A percentile compares a stretch with the other conserved stretches of the same genome.
These are phyloP conservation scores for Papilio demoleus DNA, from an alignment of 2,888 invertebrate genomes.

Conservation along the genomic window DNA sequence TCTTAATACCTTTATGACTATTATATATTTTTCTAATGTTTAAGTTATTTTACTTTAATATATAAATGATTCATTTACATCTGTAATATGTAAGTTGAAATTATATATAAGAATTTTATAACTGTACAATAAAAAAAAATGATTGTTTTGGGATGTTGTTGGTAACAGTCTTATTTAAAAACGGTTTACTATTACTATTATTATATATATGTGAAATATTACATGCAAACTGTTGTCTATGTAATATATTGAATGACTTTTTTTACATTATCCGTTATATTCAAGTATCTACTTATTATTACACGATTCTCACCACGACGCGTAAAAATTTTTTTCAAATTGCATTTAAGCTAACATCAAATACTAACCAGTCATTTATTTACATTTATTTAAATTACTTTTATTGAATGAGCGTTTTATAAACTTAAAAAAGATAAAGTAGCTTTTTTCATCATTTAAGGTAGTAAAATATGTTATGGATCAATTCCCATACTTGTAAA, in stretches of 20 bases:
- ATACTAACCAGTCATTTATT: slow-evolving; percentile 36
- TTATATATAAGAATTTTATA: no score
- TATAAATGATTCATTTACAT: not conserved
- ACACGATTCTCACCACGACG: slow-evolving; percentile 21
- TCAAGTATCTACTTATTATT: not conserved
- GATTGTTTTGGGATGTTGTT: not conserved
- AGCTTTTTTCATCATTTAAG: not conserved
- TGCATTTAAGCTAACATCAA: slow-evolving; percentile 22
- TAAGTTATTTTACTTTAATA: not conserved
- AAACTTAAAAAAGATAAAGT: slow-evolving; percentile 4
- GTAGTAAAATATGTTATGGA: slow-evolving; percentile 16
- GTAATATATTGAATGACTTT: not conserved
- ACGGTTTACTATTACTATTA: not conserved
- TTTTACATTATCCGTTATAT: slow-evolving; percentile 3
- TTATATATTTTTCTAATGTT: not conserved
- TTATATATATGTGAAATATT: slow-evolving; percentile 3
- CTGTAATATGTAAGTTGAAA: not conserved
- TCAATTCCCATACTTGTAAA: not conserved
- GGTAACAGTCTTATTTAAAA: slow-evolving; percentile 12
- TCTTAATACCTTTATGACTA: not conserved
- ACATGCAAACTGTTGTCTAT: not conserved
- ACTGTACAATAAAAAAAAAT: no score
- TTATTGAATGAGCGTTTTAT: slow-evolving; percentile 1
- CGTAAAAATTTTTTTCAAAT: slow-evolving; percentile 16
- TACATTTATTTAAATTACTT: slow-evolving; percentile 22